Percentiles rank a stretch among this genome's conserved stretches.
Conservation (phyloP, 2,888 invertebrate genomes). For the Colostygia pectinataria region DNA sequence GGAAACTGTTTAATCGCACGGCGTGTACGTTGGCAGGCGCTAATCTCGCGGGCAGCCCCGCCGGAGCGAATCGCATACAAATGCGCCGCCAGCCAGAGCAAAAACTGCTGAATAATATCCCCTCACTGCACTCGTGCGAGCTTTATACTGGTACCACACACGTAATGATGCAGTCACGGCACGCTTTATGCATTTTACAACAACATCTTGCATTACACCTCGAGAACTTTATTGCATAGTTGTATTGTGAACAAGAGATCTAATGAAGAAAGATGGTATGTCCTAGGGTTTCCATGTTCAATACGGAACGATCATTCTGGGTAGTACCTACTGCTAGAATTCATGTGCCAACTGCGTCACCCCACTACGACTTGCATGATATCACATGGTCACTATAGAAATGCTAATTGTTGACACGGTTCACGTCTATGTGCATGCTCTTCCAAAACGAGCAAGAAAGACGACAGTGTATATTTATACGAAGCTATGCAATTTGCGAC, state of each 20-base stretch:
- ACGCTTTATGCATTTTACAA: conserved; percentile 61
- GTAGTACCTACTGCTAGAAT: conserved; percentile 15
- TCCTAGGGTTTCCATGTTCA: conserved; percentile 12
- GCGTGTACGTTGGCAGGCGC: conserved; percentile 59
- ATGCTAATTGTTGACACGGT: conserved; percentile 1
- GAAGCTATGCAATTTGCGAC: conserved; percentile 31
- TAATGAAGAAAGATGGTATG: conserved; percentile 21
- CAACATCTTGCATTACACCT: conserved; percentile 45
- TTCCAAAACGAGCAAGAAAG: conserved; percentile 25
- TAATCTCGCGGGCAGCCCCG: conserved; percentile 70
- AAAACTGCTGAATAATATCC: conserved; percentile 77
- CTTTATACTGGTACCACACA: conserved; percentile 53
- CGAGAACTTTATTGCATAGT: conserved; percentile 36
- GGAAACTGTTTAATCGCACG: conserved; percentile 74
- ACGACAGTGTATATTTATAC: conserved; percentile 19
- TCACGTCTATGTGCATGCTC: conserved; percentile 6
- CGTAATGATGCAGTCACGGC: conserved; percentile 68
- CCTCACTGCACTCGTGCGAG: conserved; percentile 59
- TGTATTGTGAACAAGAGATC: conserved; percentile 32
- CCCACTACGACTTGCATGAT: conserved; percentile 50
- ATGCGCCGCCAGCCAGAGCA: conserved; percentile 64
- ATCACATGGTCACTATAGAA: conserved; percentile 42
- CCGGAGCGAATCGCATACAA: conserved; percentile 77
- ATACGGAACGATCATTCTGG: conserved; percentile 17
- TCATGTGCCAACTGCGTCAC: conserved; percentile 74